phyloP scores from a whole-genome alignment of 1,140 invertebrate genomes.

The Drosophila sproati region DNA sequence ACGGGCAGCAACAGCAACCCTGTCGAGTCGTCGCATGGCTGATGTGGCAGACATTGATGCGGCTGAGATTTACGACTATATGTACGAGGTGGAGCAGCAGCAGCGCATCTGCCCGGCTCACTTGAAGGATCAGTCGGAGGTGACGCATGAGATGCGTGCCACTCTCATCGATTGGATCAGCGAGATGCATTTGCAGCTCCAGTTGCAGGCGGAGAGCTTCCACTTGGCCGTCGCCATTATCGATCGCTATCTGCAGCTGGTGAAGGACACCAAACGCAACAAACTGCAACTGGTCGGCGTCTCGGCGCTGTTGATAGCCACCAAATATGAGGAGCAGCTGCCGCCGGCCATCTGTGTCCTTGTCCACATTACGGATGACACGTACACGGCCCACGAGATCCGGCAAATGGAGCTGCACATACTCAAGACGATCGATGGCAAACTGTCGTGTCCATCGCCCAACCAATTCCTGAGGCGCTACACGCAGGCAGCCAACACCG shows the following conservation, averaged over 20 bases:
- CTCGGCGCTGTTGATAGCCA: constrained; percentile 95
- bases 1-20: constrained; percentile 15
- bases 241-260: constrained; percentile 95
- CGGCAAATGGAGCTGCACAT: constrained; percentile 93
- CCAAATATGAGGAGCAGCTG: constrained; percentile 98
- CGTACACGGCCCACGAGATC: constrained; percentile 92
- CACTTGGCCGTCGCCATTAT: constrained; percentile 95
- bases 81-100: constrained; percentile 88
- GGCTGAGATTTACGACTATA: constrained; percentile 91
- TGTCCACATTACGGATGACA: constrained; percentile 96
- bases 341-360: constrained; percentile 95
- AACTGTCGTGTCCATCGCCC: constrained; percentile 93
- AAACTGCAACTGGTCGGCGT: constrained; percentile 96
- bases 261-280: constrained; percentile 85
- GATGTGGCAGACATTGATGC: constrained; percentile 89
- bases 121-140: constrained; percentile 86
- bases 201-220: constrained; percentile 95
- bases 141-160: constrained; percentile 92
- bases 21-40: constrained; percentile 49
- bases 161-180: constrained; percentile 97
- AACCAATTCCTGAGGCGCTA: constrained; percentile 94
- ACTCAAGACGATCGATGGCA: constrained; percentile 91
- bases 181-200: constrained; percentile 95
- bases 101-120: constrained; percentile 87
- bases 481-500: constrained; percentile 88